Evolutionary conservation across 2,113 vertebrate species (phyloP).

Genomic region (Grus americana): DNA sequence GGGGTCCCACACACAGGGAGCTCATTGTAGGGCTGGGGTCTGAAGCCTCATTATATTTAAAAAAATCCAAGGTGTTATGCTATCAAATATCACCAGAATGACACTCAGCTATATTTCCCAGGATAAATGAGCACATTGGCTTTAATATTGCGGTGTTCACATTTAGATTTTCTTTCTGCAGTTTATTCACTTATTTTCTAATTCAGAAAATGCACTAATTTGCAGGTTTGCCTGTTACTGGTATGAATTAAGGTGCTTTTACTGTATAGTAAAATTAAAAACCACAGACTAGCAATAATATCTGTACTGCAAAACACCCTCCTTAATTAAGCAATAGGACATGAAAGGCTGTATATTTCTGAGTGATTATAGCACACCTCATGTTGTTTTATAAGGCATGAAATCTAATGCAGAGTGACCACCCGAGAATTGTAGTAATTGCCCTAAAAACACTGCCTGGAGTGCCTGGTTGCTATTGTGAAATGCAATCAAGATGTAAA

Average conservation of each 20-base stretch:
- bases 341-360: conserved; percentile 70
- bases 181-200: conserved; percentile 62
- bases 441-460: conserved; percentile 63
- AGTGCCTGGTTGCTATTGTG: conserved; percentile 47
- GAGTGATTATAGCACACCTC: conserved; percentile 67
- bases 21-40: conserved; percentile 40
- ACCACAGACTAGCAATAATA: conserved; percentile 63
- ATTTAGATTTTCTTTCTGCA: conserved; percentile 43
- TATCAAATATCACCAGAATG: conserved; percentile 38
- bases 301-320: conserved; percentile 61
- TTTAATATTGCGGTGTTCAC: conserved; percentile 7
- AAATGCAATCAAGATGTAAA: conserved; percentile 63
- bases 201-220: conserved; percentile 64
- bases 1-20: not conserved
- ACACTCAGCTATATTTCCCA: conserved; percentile 22
- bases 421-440: conserved; percentile 71
- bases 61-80: not conserved
- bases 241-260: conserved; percentile 56
- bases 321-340: conserved; percentile 71
- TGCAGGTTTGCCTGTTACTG: conserved; percentile 49
- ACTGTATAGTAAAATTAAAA: conserved; percentile 63
- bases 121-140: conserved; percentile 23
- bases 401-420: conserved; percentile 72
- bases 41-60: conserved; percentile 14
- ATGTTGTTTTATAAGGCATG: conserved; percentile 71